Percentiles rank a stretch among this genome's conserved stretches.
phyloP scores from a whole-genome alignment of 2,113 vertebrate species.

The Tetrax tetrax region DNA sequence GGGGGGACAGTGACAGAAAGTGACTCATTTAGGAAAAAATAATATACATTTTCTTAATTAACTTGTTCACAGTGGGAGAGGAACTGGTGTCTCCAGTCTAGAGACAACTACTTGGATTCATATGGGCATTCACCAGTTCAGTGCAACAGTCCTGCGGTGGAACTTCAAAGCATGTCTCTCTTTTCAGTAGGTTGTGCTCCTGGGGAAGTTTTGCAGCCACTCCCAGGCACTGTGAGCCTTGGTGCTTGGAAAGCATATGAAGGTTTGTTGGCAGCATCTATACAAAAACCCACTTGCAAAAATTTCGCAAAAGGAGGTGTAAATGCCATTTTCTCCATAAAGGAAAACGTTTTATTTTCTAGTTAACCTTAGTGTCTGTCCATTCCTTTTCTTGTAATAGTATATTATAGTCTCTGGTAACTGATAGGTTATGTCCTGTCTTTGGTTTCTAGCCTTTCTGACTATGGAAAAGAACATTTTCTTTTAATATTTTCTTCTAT shows the following conservation, averaged over 20 bases:
- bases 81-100: background rate
- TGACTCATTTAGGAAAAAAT: background rate
- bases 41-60: background rate
- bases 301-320: background rate
- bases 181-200: background rate
- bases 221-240: background rate
- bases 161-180: background rate
- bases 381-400: background rate
- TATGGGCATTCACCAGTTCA: background rate
- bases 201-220: accelerated
- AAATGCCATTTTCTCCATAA: background rate
- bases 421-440: no score
- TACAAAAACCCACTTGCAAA: background rate
- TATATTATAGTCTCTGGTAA: background rate
- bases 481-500: background rate
- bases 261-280: background rate
- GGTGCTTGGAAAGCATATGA: background rate
- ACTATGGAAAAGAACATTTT: background rate
- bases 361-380: background rate
- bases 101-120: background rate
- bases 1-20: background rate
- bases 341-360: background rate
- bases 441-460: background rate
- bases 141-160: accelerated
- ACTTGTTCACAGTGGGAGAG: background rate